Evolutionary conservation across 1,140 invertebrate species (phyloP).

Genomic region (Caenorhabditis tropicalis): DNA sequence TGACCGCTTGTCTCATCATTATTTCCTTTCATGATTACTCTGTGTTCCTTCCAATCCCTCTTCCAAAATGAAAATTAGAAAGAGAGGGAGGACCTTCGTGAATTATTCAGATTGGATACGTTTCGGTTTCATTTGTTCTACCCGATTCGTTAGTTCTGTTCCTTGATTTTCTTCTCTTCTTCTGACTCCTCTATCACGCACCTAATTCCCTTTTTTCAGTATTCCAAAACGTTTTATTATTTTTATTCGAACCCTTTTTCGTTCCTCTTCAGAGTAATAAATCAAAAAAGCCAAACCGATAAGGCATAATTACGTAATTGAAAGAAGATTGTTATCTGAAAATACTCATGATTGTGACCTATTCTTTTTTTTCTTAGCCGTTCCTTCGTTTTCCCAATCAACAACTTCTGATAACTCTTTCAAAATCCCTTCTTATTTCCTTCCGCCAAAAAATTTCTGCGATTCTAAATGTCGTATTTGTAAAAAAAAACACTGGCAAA

Average conservation of each 20-base stretch:
- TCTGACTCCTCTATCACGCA: no score
- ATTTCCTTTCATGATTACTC: not conserved
- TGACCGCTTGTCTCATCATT: not conserved
- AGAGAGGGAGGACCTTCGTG: not conserved
- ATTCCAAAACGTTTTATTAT: no score
- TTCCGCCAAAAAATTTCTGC: not conserved
- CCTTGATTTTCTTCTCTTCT: no score
- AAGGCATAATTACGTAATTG: not conserved
- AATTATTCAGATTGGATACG: not conserved
- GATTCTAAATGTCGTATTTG: not conserved
- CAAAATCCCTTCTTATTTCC: not conserved
- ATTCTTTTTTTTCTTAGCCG: not conserved
- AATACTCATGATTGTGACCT: not conserved
- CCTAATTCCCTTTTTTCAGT: no score
- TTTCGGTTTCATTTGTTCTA: not conserved
- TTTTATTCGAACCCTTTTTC: not conserved
- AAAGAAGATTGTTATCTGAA: slow-evolving; percentile 13
- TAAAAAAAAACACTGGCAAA: not conserved
- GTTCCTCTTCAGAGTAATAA: not conserved
- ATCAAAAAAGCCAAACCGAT: not conserved
- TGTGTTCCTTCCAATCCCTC: not conserved
- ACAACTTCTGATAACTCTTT: not conserved
- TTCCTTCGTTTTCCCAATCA: no score
- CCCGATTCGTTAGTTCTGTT: not conserved
- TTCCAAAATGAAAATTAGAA: not conserved